Evolutionary conservation across 1,140 invertebrate genomes (phyloP).

Genomic region (Chymomyza costata): DNA sequence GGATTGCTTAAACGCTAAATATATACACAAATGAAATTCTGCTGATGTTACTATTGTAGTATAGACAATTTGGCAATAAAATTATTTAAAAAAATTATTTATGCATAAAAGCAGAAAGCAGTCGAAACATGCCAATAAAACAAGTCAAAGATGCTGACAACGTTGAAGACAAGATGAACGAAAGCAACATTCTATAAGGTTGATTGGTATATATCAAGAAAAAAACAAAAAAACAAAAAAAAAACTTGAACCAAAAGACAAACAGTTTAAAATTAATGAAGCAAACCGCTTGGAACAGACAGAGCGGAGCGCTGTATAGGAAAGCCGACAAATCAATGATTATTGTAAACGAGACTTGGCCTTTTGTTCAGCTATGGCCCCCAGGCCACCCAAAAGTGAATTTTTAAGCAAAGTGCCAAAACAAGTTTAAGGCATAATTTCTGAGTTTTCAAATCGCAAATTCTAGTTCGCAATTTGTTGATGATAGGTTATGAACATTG

Average conservation of each 20-base stretch:
- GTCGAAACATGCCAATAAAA: neutral
- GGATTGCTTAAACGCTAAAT: constrained; percentile 35
- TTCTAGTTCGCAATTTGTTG: constrained; percentile 10
- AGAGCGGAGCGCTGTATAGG: too few relatives aligned
- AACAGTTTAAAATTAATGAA: too few relatives aligned
- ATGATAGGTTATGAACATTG: too few relatives aligned
- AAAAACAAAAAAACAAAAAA: constrained; percentile 8
- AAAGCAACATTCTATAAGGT: constrained; percentile 14
- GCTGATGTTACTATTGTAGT: constrained; percentile 2
- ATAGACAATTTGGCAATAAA: too few relatives aligned
- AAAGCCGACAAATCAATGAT: neutral
- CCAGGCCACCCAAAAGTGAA: too few relatives aligned
- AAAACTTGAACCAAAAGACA: too few relatives aligned
- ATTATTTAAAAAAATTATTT: constrained; percentile 47
- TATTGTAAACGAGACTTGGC: constrained; percentile 23
- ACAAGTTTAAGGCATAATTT: constrained; percentile 35
- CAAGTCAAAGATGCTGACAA: too few relatives aligned
- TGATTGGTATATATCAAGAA: constrained; percentile 23
- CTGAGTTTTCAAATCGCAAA: neutral
- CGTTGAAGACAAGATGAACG: too few relatives aligned
- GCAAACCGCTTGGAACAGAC: too few relatives aligned
- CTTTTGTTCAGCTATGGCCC: too few relatives aligned
- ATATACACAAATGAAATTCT: too few relatives aligned
- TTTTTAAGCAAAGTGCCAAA: constrained; percentile 32
- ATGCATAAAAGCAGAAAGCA: constrained; percentile 48